Conservation (phyloP, 2,113 vertebrate species). For the Patagioenas fasciata region DNA sequence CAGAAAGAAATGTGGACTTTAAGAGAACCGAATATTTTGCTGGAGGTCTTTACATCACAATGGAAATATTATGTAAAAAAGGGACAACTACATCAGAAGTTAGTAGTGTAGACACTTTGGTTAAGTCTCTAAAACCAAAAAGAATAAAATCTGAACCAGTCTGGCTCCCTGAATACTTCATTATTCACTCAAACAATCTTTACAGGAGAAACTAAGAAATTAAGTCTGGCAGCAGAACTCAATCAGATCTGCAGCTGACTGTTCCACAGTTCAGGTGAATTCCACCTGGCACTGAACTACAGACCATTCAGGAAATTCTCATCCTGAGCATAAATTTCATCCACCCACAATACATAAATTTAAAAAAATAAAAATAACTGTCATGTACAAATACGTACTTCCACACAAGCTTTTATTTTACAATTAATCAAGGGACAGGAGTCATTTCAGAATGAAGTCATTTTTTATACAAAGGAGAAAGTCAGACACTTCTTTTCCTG, state of each 20-base stretch:
- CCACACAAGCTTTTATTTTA: neutral
- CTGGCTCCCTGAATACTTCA: neutral
- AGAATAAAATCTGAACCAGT: neutral
- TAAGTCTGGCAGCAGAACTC: neutral
- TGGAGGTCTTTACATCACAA: neutral
- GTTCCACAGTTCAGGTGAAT: neutral
- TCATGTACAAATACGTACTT: neutral
- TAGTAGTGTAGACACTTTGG: neutral
- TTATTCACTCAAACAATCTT: neutral
- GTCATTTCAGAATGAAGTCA: neutral
- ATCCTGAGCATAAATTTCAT: neutral
- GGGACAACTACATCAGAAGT: neutral
- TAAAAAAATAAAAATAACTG: neutral
- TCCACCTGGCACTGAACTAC: neutral
- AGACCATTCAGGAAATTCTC: neutral
- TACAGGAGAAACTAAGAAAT: neutral
- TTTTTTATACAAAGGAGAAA: neutral
- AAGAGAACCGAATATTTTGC: neutral
- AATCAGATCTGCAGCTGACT: neutral
- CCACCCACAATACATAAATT: neutral
- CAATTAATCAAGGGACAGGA: neutral
- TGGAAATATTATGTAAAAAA: neutral
- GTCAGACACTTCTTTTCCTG: neutral
- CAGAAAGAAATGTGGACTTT: neutral
- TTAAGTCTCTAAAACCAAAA: neutral